Conservation (phyloP, 2,113 vertebrate genomes). For the Scolopax mira region DNA sequence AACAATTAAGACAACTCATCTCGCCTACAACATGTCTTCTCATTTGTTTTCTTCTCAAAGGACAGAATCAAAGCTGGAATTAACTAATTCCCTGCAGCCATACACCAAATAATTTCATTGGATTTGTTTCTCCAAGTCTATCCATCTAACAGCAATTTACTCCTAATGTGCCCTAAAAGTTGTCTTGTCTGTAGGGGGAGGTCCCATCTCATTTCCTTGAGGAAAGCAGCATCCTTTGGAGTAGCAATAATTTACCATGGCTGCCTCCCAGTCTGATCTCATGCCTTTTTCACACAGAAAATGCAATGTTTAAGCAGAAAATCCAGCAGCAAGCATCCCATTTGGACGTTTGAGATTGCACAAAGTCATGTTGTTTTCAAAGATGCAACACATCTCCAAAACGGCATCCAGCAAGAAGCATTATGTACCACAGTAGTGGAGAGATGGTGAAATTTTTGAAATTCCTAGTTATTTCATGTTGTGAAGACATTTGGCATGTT, state of each 20-base stretch:
- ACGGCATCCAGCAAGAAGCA: background rate
- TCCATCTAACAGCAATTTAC: background rate
- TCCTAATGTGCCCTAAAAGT: background rate
- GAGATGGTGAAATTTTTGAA: background rate
- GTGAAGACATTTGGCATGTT: background rate
- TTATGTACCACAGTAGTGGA: background rate
- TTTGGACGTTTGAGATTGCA: background rate
- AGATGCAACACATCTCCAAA: background rate
- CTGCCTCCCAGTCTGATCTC: background rate
- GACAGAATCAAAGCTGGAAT: conserved; percentile 21
- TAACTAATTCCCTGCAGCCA: conserved; percentile 20
- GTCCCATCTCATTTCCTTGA: background rate
- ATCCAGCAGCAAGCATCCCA: background rate
- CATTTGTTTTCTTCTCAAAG: conserved; percentile 46
- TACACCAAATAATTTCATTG: conserved; percentile 3
- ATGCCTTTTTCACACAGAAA: background rate
- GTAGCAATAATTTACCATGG: background rate
- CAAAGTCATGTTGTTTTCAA: background rate
- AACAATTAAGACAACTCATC: background rate
- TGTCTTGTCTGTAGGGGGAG: background rate
- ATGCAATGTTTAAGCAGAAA: background rate
- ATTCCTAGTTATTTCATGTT: background rate
- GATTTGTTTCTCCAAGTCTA: background rate
- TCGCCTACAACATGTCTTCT: background rate
- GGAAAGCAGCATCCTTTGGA: background rate